These are phyloP conservation scores for Lates calcarifer DNA, from an alignment of 2,113 vertebrate genomes.

Conservation along the genomic window DNA sequence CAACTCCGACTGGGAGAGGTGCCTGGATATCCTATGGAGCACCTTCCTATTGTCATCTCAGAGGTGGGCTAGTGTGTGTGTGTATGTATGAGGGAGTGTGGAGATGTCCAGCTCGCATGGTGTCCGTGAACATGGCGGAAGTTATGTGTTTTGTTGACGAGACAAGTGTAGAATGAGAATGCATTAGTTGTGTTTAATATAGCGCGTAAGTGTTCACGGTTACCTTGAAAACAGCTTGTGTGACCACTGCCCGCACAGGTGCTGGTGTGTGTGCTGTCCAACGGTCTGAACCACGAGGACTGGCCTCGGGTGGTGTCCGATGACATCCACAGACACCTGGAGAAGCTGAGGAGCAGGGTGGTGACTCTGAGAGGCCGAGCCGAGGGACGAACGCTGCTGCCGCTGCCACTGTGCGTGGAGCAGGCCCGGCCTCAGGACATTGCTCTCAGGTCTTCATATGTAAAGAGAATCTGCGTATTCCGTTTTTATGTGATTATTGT, in stretches of 20 bases:
- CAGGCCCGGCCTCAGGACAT: constrained; percentile 50
- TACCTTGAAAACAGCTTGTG: background rate
- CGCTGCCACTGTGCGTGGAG: constrained; percentile 70
- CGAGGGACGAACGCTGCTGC: constrained; percentile 77
- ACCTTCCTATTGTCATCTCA: constrained; percentile 83
- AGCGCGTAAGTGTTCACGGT: too few relatives aligned
- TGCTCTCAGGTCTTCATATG: constrained; percentile 53
- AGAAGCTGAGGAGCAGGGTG: constrained; percentile 78
- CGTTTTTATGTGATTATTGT: background rate
- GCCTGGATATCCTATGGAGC: constrained; percentile 83
- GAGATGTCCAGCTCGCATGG: background rate
- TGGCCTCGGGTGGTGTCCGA: constrained; percentile 80
- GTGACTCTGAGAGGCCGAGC: constrained; percentile 76
- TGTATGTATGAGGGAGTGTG: background rate
- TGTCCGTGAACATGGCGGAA: background rate
- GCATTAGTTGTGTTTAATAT: background rate
- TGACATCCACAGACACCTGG: constrained; percentile 77
- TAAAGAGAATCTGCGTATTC: background rate
- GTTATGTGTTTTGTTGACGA: background rate
- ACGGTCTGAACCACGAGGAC: constrained; percentile 76
- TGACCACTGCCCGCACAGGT: constrained; percentile 57
- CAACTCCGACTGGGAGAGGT: constrained; percentile 79
- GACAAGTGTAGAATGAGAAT: background rate
- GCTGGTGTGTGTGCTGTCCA: constrained; percentile 79
- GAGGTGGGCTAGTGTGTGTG: constrained; percentile 74